Evolutionary conservation across 1,140 invertebrate species (phyloP).

Genomic region (Pseudobourletiella spinata): DNA sequence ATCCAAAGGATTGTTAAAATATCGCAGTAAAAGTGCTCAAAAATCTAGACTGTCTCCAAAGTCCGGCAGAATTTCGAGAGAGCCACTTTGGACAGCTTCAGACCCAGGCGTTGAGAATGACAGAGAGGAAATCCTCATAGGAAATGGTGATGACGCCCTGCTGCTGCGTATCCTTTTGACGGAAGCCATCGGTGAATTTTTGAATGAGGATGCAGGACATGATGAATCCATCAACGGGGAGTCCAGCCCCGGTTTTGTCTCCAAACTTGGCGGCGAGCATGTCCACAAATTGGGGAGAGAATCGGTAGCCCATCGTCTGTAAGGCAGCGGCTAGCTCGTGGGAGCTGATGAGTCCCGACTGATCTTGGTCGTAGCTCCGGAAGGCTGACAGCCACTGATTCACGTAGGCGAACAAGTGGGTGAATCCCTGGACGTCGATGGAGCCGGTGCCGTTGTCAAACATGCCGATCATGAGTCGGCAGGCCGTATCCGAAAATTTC

Average conservation of each 20-base stretch:
- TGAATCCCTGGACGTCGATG: slow-evolving; percentile 69
- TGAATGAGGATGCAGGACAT: slow-evolving; percentile 78
- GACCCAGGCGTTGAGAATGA: slow-evolving; percentile 51
- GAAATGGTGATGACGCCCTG: slow-evolving; percentile 65
- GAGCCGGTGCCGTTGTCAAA: slow-evolving; percentile 21
- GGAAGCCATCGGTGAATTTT: slow-evolving; percentile 73
- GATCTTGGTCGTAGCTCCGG: slow-evolving; percentile 65
- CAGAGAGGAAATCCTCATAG: slow-evolving; percentile 75
- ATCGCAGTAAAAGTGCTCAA: too few species aligned
- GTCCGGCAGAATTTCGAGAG: too few species aligned
- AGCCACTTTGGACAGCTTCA: too few species aligned
- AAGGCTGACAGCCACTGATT: slow-evolving; percentile 66
- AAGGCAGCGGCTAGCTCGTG: slow-evolving; percentile 69
- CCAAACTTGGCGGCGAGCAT: slow-evolving; percentile 50
- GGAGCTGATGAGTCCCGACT: slow-evolving; percentile 73
- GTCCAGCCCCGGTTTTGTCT: slow-evolving; percentile 22
- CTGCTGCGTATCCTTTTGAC: slow-evolving; percentile 59
- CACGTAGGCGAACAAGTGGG: slow-evolving; percentile 76
- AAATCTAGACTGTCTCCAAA: too few species aligned
- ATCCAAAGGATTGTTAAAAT: too few species aligned
- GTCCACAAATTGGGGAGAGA: slow-evolving; percentile 65
- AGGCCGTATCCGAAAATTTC: slow-evolving; percentile 72
- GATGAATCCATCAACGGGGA: slow-evolving; percentile 80
- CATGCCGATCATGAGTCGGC: slow-evolving; percentile 80
- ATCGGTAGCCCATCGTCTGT: slow-evolving; percentile 77